Evolutionary conservation across 2,888 invertebrate species (phyloP).

Genomic region (Zygothrica quintamaculata): DNA sequence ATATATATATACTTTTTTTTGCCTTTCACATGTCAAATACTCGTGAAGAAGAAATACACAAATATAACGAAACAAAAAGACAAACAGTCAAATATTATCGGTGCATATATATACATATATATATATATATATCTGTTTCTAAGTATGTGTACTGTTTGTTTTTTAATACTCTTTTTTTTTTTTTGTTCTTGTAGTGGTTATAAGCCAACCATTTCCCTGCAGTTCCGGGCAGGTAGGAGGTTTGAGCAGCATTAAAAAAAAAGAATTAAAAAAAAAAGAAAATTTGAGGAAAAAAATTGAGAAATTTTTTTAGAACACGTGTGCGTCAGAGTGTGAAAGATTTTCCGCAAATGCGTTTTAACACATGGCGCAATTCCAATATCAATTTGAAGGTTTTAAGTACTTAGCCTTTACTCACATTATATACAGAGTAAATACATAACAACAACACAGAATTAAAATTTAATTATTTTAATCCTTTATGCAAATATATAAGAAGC

Average conservation of each 20-base stretch:
- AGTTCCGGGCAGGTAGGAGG: slow-evolving; percentile 21
- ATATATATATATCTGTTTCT: not conserved
- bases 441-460: not conserved
- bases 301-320: slow-evolving; percentile 22
- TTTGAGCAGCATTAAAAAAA: slow-evolving; percentile 9
- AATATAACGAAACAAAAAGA: not conserved
- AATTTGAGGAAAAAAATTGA: slow-evolving; percentile 3
- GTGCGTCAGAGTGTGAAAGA: slow-evolving; percentile 34
- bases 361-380: slow-evolving; percentile 29
- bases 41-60: not conserved
- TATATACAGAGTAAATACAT: no score
- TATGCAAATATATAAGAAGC: no score
- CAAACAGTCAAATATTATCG: not conserved
- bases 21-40: slow-evolving; percentile 26
- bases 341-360: slow-evolving; percentile 39
- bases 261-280: slow-evolving; percentile 15
- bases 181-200: not conserved
- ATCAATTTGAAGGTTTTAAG: slow-evolving; percentile 9
- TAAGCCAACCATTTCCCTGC: not conserved
- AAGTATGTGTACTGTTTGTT: not conserved
- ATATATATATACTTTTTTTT: no score
- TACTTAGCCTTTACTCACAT: slow-evolving; percentile 18
- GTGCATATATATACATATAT: slow-evolving; percentile 1
- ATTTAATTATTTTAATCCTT: no score
- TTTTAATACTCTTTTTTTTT: not conserved